Evolutionary conservation across 2,888 invertebrate species (phyloP).

Genomic region (Chelonus formosanus): DNA sequence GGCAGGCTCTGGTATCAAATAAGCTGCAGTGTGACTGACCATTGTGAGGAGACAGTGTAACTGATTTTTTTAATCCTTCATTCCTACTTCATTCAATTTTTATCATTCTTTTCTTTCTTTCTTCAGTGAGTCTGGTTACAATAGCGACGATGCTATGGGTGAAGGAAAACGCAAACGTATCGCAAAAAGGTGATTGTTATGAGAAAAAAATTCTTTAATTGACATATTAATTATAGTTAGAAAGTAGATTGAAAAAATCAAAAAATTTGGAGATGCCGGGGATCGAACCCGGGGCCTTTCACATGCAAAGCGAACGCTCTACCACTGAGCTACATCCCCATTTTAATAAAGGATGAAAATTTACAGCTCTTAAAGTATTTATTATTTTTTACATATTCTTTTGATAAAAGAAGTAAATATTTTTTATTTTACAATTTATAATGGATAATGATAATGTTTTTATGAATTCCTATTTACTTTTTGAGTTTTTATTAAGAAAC

Average conservation of each 20-base stretch:
- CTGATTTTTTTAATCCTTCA: neutral
- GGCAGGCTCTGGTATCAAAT: constrained; percentile 22
- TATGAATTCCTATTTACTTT: too few species aligned
- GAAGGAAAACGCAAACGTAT: constrained; percentile 58
- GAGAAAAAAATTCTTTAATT: neutral
- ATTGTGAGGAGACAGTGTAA: constrained; percentile 9
- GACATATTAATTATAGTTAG: neutral
- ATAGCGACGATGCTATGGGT: constrained; percentile 59
- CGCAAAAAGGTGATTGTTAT: constrained; percentile 55
- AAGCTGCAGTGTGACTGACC: constrained; percentile 1
- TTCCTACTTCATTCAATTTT: constrained; percentile 13
- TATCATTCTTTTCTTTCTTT: constrained; percentile 24
- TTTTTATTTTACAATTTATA: too few species aligned
- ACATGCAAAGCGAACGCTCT: constrained; percentile 99
- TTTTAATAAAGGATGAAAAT: neutral
- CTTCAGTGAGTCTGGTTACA: constrained; percentile 37
- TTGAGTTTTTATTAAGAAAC: too few species aligned
- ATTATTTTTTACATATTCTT: too few species aligned
- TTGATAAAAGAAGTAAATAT: too few species aligned
- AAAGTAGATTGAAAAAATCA: constrained; percentile 38
- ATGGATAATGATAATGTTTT: too few species aligned
- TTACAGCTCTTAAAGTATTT: too few species aligned
- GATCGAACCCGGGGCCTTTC: constrained; percentile 99
- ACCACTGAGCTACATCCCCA: constrained; percentile 97
- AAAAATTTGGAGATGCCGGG: constrained; percentile 86